These are phyloP conservation scores for Chloroceryle inda DNA, from an alignment of 2,797 vertebrate genomes.

Conservation along the genomic window DNA sequence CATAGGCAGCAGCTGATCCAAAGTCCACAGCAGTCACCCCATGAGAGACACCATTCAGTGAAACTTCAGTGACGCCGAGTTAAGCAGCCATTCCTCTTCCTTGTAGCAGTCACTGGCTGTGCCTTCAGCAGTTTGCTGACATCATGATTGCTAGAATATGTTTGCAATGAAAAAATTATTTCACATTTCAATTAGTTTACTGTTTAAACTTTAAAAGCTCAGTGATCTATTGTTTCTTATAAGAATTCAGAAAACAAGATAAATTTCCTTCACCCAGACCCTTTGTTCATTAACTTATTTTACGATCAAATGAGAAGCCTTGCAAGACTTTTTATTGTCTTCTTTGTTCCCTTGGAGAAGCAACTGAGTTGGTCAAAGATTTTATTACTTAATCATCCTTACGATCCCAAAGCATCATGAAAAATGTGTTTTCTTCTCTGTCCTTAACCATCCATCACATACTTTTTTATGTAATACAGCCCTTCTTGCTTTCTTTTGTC, in stretches of 20 bases:
- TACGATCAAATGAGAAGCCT: neutral
- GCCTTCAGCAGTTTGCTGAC: neutral
- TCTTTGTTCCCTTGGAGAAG: neutral
- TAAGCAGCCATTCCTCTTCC: neutral
- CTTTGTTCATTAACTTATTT: neutral
- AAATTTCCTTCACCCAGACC: neutral
- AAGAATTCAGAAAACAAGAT: slow-evolving; percentile 15
- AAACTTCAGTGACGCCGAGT: neutral
- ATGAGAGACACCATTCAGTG: neutral
- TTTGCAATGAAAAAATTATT: neutral
- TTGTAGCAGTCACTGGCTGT: neutral
- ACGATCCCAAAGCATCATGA: neutral
- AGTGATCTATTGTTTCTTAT: neutral
- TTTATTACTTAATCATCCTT: neutral
- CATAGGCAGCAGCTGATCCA: neutral
- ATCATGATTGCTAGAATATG: neutral
- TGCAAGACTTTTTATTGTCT: neutral
- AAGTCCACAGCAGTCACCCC: neutral
- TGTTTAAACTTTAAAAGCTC: neutral
- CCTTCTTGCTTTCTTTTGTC: neutral
- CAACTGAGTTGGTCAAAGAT: neutral
- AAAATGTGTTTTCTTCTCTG: neutral
- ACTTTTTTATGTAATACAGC: neutral
- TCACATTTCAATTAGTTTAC: slow-evolving; percentile 46
- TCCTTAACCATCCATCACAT: neutral